Evolutionary conservation across 1,140 invertebrate species (phyloP).

Genomic region (Drosophila willistoni): DNA sequence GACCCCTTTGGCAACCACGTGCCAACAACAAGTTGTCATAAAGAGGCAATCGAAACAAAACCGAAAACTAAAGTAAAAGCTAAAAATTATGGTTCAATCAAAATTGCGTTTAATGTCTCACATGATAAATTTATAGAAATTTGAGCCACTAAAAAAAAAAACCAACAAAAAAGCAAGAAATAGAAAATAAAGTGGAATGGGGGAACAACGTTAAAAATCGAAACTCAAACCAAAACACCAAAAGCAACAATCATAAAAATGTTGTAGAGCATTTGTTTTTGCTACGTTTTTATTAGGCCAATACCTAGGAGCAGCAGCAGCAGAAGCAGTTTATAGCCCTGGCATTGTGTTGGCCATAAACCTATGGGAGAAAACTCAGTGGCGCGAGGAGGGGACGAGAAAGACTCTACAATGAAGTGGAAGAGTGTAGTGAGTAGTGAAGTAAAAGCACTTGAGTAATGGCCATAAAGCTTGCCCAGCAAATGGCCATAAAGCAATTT

Average conservation of each 20-base stretch:
- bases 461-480: conserved; percentile 73
- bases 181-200: not conserved
- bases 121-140: conserved; percentile 72
- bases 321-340: conserved; percentile 66
- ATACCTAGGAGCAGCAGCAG: conserved; percentile 59
- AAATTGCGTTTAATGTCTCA: conserved; percentile 66
- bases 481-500: conserved; percentile 77
- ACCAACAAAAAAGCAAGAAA: no score
- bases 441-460: conserved; percentile 74
- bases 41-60: not conserved
- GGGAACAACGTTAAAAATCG: conserved; percentile 44
- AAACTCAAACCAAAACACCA: conserved; percentile 55
- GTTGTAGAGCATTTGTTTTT: conserved; percentile 51
- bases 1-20: conserved; percentile 52
- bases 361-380: conserved; percentile 36
- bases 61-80: conserved; percentile 7
- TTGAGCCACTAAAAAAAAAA: conserved; percentile 47
- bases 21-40: conserved; percentile 67
- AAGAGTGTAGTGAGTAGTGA: conserved; percentile 38
- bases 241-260: conserved; percentile 29
- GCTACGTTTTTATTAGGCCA: conserved; percentile 76
- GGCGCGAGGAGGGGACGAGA: not conserved
- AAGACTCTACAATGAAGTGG: conserved; percentile 27
- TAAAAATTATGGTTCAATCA: conserved; percentile 76
- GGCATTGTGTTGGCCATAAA: conserved; percentile 75